Evolutionary conservation across 2,888 invertebrate genomes (phyloP).

Genomic region (Crocallis elinguaria): DNA sequence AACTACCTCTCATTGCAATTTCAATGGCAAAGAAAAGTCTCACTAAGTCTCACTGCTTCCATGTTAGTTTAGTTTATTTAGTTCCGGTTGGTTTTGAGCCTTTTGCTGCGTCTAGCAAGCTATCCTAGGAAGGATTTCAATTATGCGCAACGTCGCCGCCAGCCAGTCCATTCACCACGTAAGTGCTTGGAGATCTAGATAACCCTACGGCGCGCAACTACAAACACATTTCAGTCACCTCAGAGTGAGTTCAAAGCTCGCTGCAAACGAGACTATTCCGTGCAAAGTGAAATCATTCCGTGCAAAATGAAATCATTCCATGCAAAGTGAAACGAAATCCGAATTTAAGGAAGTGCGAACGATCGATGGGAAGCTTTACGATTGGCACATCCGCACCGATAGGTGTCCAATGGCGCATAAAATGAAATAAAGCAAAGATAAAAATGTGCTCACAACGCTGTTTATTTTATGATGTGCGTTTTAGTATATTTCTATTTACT

Average conservation of each 20-base stretch:
- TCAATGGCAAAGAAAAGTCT: too few relatives aligned
- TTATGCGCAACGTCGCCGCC: constrained; percentile 32
- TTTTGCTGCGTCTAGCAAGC: constrained; percentile 25
- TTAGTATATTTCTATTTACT: constrained; percentile 31
- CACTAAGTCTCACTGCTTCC: not conserved
- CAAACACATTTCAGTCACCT: constrained; percentile 21
- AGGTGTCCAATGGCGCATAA: constrained; percentile 49
- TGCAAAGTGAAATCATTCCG: constrained; percentile 32
- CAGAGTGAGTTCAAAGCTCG: constrained; percentile 26
- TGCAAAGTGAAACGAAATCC: constrained; percentile 36
- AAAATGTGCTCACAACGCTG: constrained; percentile 35
- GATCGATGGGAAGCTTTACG: constrained; percentile 48
- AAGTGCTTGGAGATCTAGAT: constrained; percentile 29
- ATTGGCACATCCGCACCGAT: constrained; percentile 41
- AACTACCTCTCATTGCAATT: too few relatives aligned
- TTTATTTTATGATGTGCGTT: constrained; percentile 37
- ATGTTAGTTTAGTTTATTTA: not conserved
- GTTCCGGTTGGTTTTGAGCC: constrained; percentile 16
- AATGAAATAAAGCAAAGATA: constrained; percentile 43
- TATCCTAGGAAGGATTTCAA: constrained; percentile 33
- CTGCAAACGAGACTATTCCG: constrained; percentile 20
- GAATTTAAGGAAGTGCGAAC: constrained; percentile 40
- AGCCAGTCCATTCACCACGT: constrained; percentile 29
- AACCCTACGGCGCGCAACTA: constrained; percentile 24
- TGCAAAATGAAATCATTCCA: constrained; percentile 32